Evolutionary conservation across 2,888 invertebrate species (phyloP), one percentile per base, ranked within the genome.

Genomic region (Athripsodes cinereus): DNA sequence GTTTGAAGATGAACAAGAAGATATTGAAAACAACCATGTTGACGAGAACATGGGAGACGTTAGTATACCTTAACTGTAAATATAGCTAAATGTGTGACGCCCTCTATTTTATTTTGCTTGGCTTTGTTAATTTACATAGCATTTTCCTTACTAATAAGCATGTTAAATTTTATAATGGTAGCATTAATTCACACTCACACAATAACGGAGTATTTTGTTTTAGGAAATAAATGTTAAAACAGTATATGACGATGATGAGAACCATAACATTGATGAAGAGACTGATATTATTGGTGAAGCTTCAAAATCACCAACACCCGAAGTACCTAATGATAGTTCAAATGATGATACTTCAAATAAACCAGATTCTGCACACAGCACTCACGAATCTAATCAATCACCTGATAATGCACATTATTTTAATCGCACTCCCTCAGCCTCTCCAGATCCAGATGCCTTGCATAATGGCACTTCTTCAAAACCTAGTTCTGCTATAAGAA

Each of bases 161-260:
- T 54, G 48, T 26, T 47, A 18, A 31, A 18, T 31, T 31, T 2
- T 47, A 26, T 31, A 44, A 13, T 47, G 19, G n/a, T 44, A 20
- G 22, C 16, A 22, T 3, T 54, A 26, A 20, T 13, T 13, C 22
- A 19, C 31, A 53, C 55, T 57, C 35, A 44, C 55, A 58, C 47
- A 61, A 60, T 49, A 47, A 56, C 48, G 40, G 53, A 47, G 55
- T 57, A 51, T 54, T 58, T 54, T 58, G 54, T 58, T 58, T 51
- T 31, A 58, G 58, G 54, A 63, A 49, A 54, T 52, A 53, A 56
- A 52, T 55, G 55, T 52, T 34, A 63, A 67, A 61, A 66, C 67
- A 62, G 62, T 65, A 59, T 67, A 68, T 53, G 65, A 58, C 31
- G 65, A 66, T 49, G 47, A 64, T 13, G 62, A 62, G n/a, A 61